Evolutionary conservation across 2,113 vertebrate genomes (phyloP), one percentile per base, ranked within the genome.

Genomic region (Piprites chloris): DNA sequence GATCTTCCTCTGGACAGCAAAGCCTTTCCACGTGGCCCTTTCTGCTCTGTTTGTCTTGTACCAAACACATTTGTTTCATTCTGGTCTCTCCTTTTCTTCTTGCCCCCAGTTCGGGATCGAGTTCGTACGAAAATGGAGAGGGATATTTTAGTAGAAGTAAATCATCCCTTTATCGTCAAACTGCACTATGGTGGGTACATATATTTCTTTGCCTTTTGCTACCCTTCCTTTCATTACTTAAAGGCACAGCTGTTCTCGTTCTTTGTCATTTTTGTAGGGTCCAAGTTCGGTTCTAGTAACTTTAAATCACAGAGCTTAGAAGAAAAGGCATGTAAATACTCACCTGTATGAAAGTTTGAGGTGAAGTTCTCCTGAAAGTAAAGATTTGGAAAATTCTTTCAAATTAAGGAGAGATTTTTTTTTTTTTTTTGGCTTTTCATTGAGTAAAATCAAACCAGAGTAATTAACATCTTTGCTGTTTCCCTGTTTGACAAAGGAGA

Each of bases 131-230:
- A 99, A 93, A 99, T 99, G 99, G 99, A 99, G 96, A 98, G 99
- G 94, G 99, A 99, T 98, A 99, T 99, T 98, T 97, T 99, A 96
- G 99, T 99, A 89, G 99, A 99, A 97, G 99, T 99, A 83, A 99
- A 99, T 97, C 99, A 99, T 98, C 99, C 99, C 74, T 99, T 99
- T 98, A 99, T 99, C 97, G 99, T 99, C 97, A 99, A 99, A 95
- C 98, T 99, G 98, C 99, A 99, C 98, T 99, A 99, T 98, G 99
- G 99, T 99, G 98, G 98, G 99, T 97, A 81, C 61, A 22, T 12
- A 15, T 12, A 4, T 9, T 9, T 44, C 55, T 61, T 3, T 19
- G 53, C 82, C 61, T 62, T 47, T 72, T 42, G 92, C 27, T 82
- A 2, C 44, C 1, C 2, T 41, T 35, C 20, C n/a, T 68, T 58